Evolutionary conservation across 37 sponge, comb jelly and placozoan genomes (phyloP), one percentile per base, ranked within the genome.

Genomic region (Axinella damicornis): DNA sequence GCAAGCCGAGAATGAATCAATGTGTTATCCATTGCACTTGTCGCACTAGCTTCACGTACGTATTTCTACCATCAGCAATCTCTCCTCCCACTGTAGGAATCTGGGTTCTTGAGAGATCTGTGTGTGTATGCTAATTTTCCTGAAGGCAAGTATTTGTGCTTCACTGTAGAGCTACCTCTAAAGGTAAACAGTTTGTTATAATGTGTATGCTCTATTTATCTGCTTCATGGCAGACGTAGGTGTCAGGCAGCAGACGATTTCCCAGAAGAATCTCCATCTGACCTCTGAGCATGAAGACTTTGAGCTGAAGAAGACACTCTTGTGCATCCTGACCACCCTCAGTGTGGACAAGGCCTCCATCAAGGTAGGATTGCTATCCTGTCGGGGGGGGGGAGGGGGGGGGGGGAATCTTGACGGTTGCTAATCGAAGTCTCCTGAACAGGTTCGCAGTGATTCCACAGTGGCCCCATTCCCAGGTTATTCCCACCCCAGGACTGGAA

Each of bases 281-380:
- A 82, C 82, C 14, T 46, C 77, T 28, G 85, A 90, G 15, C 67
- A 89, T 36, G 99, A 99, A 68, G 99, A 99, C 80, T 99, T 95
- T 91, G 99, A 99, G 75, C 80, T 99, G 72, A 96, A 91, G 93
- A 99, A 95, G 82, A 46, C 87, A 0, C 80, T 95, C 21, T 68
- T 97, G 78, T 84, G 85, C 66, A 57, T 92, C 24, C 87, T 98
- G 9, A 67, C 92, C 71, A 82, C 87, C 15, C 84, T 98, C 30
- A 73, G 73, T 40, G 53, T 55, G 12, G 89, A 85, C 35, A 78
- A 79, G 5, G 93, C 94, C 2, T 85, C 96, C 31, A 36, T 96
- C 37, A 83, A 79, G 83, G 95, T 97, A 53, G 62, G 6, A 46
- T 4, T 12, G 6, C 69, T 36, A 13, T 32, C 69, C n/a, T n/a